Base-by-base conservation (phyloP, 2,888 invertebrate species). In the Panzeria rudis region DNA sequence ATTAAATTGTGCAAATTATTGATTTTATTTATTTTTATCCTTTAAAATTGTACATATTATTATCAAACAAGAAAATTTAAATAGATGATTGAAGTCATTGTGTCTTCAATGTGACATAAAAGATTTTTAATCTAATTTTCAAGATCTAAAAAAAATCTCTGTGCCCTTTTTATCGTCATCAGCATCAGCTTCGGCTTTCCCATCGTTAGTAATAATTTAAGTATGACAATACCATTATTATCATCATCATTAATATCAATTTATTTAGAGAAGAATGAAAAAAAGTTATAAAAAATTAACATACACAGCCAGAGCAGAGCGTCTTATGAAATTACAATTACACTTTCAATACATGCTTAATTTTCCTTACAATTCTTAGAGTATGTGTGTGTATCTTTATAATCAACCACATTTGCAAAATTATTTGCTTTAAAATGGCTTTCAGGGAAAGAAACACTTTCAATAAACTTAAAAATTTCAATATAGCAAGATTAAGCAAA, bases 231-330 rank as follows among this genome's bases (percentile, higher is more conserved):
- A 47, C 9, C 68, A 41, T 75, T 68, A 81, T 68, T 66, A 66
- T 59, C 59, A 11, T 72, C 77, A 64, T 77, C 77, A 83, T 83
- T 83, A 72, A 83, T 83, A 83, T 78, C 66, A 83, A 83, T 83
- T 78, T 83, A 68, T 72, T 72, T 66, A 23, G 25, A 38, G 23
- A n/a, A 29, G 6, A 9, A 25, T 1, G 2, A 50, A 9, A 13
- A 32, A 72, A 2, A 62, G 25, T 9, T 23, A 11, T 13, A 35
- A 38, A 25, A 66, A 47, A 44, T 29, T 56, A 64, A 38, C 41
- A 66, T 59, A 73, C n/a, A 73, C n/a, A 13, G 44, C 44, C 64
- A 64, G 35, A 13, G 15, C 32, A 25, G 20, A 3, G 15, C 29
- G 35, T 38, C n/a, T 54, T 52, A 35, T 50, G 15, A n/a, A 50